A percentile compares a stretch with the other conserved stretches of the same genome.
Evolutionary conservation across 2,113 vertebrate genomes (phyloP).

Genomic region (Dendropsophus ebraccatus): DNA sequence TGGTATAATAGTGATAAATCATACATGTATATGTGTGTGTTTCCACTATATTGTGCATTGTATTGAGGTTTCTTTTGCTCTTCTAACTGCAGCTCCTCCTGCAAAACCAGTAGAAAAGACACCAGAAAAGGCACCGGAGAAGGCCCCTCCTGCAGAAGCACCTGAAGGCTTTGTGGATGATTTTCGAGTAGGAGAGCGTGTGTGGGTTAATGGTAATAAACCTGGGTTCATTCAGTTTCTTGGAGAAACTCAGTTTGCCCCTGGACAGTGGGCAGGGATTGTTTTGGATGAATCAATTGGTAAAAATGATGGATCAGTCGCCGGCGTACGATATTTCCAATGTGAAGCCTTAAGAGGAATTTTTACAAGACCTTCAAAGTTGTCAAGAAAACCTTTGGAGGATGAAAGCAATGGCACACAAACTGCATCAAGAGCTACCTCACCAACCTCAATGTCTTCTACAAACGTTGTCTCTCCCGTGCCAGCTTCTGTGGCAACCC

Average conservation of each 20-base stretch:
- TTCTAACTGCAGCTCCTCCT: slow-evolving; percentile 66
- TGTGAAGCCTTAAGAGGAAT: slow-evolving; percentile 91
- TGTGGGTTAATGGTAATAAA: slow-evolving; percentile 98
- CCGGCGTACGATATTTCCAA: slow-evolving; percentile 94
- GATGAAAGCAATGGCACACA: slow-evolving; percentile 87
- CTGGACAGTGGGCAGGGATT: slow-evolving; percentile 96
- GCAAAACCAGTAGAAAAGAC: slow-evolving; percentile 78
- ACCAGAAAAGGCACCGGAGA: slow-evolving; percentile 63
- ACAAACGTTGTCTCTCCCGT: slow-evolving; percentile 62
- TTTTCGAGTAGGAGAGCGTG: slow-evolving; percentile 90
- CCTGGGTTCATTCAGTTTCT: slow-evolving; percentile 93
- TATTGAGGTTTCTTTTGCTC: neutral
- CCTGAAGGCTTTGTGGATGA: slow-evolving; percentile 83
- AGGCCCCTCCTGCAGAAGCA: slow-evolving; percentile 67
- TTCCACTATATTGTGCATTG: neutral
- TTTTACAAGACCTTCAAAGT: slow-evolving; percentile 94
- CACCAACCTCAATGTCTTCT: slow-evolving; percentile 77
- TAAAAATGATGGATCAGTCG: slow-evolving; percentile 97
- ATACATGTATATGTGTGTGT: too few species aligned
- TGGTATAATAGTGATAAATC: too few species aligned
- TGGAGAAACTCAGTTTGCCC: slow-evolving; percentile 95
- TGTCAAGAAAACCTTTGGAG: slow-evolving; percentile 80
- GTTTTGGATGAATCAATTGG: slow-evolving; percentile 94
- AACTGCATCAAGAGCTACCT: slow-evolving; percentile 78
- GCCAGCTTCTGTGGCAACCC: slow-evolving; percentile 65